Evolutionary conservation across 1,140 invertebrate species (phyloP).

Genomic region (Chelonus insularis): DNA sequence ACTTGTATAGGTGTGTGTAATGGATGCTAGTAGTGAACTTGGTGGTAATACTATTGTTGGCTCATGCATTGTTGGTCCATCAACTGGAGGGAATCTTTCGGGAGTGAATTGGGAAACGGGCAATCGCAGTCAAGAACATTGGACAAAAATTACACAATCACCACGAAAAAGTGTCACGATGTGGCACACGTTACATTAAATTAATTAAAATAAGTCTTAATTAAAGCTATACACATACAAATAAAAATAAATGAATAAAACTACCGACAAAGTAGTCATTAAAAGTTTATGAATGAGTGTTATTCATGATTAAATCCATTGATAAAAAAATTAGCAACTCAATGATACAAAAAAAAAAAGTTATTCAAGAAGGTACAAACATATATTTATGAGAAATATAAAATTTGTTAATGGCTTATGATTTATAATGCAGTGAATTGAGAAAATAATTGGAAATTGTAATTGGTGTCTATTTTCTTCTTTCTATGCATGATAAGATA

Average conservation of each 20-base stretch:
- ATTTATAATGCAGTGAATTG: background rate
- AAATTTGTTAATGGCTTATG: too few relatives aligned
- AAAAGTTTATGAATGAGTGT: too few relatives aligned
- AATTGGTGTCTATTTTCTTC: background rate
- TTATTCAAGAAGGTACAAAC: too few relatives aligned
- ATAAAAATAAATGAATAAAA: too few relatives aligned
- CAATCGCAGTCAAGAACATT: constrained; percentile 66
- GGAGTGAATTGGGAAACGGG: constrained; percentile 51
- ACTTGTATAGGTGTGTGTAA: constrained; percentile 61
- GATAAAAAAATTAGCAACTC: too few relatives aligned
- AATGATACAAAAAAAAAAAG: too few relatives aligned
- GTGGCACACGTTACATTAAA: constrained; percentile 74
- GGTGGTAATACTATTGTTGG: constrained; percentile 72
- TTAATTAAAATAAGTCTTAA: too few relatives aligned
- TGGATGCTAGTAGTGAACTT: constrained; percentile 66
- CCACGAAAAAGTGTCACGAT: constrained; percentile 80
- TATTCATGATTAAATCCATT: too few relatives aligned
- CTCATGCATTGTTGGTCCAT: constrained; percentile 71
- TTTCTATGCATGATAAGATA: background rate
- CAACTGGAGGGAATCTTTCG: constrained; percentile 53
- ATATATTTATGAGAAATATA: too few relatives aligned
- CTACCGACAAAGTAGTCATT: too few relatives aligned
- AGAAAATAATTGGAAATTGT: background rate
- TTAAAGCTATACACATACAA: too few relatives aligned
- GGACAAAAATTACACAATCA: constrained; percentile 79